These are phyloP conservation scores for Drosophila lacertosa DNA, from an alignment of 1,140 invertebrate genomes.

Conservation along the genomic window DNA sequence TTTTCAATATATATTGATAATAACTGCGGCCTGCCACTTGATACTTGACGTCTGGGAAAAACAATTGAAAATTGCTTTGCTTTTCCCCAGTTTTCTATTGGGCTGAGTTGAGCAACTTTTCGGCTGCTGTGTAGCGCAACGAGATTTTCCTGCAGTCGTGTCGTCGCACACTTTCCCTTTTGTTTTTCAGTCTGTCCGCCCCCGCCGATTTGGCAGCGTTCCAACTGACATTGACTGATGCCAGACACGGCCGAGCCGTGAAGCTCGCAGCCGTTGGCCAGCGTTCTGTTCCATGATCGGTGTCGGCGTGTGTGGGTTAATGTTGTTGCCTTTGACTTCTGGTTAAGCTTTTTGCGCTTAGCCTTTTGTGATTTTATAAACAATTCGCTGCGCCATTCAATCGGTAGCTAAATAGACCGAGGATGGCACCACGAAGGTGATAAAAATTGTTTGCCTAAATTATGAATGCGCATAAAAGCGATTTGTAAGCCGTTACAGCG, in stretches of 20 bases:
- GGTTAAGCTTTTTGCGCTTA: conserved; percentile 48
- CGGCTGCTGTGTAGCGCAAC: conserved; percentile 18
- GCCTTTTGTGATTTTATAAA: conserved; percentile 62
- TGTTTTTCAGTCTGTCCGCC: conserved; percentile 59
- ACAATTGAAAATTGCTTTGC: conserved; percentile 14
- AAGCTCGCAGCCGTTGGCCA: conserved; percentile 36
- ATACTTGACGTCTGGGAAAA: conserved; percentile 9
- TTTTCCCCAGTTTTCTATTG: too few relatives aligned
- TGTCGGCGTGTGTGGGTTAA: conserved; percentile 59
- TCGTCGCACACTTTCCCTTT: conserved; percentile 48
- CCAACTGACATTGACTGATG: conserved; percentile 82
- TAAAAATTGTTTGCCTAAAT: conserved; percentile 46
- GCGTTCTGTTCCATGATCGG: conserved; percentile 19
- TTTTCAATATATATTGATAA: conserved; percentile 53
- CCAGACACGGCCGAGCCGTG: conserved; percentile 48
- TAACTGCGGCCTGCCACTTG: conserved; percentile 12
- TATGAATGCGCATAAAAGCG: conserved; percentile 59
- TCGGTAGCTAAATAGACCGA: conserved; percentile 33
- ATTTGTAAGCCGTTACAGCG: conserved; percentile 34
- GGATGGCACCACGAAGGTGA: conserved; percentile 39
- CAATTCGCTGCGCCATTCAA: conserved; percentile 32
- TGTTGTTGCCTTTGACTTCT: conserved; percentile 61
- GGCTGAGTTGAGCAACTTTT: conserved; percentile 31
- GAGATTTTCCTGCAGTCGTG: conserved; percentile 26
- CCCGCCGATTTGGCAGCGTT: conserved; percentile 64